These are phyloP conservation scores for Stegostoma tigrinum DNA, from an alignment of 2,113 vertebrate species.

Conservation along the genomic window DNA sequence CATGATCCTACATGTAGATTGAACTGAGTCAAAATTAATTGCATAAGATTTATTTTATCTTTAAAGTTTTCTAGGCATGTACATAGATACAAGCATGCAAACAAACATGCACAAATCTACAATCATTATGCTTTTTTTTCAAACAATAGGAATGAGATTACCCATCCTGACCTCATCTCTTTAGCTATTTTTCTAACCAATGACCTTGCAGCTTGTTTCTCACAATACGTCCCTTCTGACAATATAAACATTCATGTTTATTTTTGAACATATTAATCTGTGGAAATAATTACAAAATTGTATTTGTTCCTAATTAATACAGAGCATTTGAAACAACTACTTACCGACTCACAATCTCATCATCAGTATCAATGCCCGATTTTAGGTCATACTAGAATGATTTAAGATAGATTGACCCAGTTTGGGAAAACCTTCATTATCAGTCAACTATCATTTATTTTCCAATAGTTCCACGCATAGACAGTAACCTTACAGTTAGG, in stretches of 20 bases:
- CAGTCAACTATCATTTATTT: not conserved
- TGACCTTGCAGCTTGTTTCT: not conserved
- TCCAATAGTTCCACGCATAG: not conserved
- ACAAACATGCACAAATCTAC: not conserved
- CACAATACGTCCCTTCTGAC: not conserved
- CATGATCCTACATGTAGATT: not conserved
- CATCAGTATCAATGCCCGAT: conserved; percentile 6
- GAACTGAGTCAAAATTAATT: not conserved
- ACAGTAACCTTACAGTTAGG: not conserved
- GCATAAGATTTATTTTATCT: not conserved
- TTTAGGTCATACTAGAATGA: conserved; percentile 5
- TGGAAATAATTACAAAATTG: not conserved
- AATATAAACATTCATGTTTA: not conserved
- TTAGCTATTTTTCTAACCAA: not conserved
- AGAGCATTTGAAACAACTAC: not conserved
- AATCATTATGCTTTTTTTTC: not conserved
- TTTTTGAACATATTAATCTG: not conserved
- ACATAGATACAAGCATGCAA: not conserved
- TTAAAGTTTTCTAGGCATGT: not conserved
- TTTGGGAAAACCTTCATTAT: not conserved
- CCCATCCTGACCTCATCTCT: not conserved
- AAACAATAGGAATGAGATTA: not conserved
- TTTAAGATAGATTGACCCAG: not conserved
- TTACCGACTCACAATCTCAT: not conserved
- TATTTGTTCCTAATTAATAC: not conserved